These are phyloP conservation scores for Sinosuthora webbiana DNA, from an alignment of 2,113 vertebrate species.

Conservation along the genomic window DNA sequence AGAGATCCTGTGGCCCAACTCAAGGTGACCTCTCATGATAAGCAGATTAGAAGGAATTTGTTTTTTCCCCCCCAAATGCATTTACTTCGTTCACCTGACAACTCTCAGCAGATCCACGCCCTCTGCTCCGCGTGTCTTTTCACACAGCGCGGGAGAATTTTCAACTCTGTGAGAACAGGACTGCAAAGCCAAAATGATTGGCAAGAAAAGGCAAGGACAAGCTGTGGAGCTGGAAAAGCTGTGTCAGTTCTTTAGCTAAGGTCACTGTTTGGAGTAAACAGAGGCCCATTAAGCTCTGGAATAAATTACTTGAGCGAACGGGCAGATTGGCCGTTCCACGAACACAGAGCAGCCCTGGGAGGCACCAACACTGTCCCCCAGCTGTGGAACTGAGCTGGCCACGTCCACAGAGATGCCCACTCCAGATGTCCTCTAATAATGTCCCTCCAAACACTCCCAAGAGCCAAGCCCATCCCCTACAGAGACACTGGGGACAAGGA, in stretches of 20 bases:
- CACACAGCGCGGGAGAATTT: neutral
- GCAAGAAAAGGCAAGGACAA: constrained; percentile 15
- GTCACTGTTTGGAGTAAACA: constrained; percentile 29
- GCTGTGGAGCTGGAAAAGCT: constrained; percentile 1
- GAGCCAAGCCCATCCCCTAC: neutral
- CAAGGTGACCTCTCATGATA: neutral
- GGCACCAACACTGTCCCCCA: no score
- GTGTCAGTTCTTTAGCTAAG: neutral
- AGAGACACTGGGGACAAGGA: neutral
- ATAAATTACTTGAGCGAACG: neutral
- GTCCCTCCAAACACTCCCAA: neutral
- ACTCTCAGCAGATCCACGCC: neutral
- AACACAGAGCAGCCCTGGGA: neutral
- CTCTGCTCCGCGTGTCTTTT: neutral
- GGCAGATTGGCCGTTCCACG: neutral
- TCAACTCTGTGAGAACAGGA: neutral
- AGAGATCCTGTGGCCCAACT: neutral
- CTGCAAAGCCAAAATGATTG: neutral
- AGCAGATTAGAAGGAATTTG: neutral
- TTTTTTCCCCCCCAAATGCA: neutral
- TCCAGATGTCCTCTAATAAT: neutral
- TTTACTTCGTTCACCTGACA: neutral
- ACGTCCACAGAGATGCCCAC: no score
- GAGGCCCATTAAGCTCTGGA: constrained; percentile 9
- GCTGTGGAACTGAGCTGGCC: neutral